Conservation (phyloP, 2,888 invertebrate genomes). For the Aporophyla lueneburgensis region DNA sequence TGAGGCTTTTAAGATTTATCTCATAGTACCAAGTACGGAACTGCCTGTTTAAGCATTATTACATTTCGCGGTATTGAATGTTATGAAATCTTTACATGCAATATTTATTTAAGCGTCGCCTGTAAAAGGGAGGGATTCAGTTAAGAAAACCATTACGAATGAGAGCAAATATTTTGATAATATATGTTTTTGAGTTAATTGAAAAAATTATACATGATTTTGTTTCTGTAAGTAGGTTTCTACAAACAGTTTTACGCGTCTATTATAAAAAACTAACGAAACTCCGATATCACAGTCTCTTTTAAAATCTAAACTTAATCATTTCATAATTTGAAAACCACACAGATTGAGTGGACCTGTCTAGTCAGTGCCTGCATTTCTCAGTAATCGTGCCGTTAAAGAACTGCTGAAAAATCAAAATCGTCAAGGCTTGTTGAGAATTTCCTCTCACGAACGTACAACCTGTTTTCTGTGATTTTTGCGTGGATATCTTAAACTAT, state of each 20-base stretch:
- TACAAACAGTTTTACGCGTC: no score
- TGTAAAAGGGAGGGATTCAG: neutral
- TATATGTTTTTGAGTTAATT: neutral
- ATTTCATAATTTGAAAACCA: no score
- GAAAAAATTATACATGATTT: neutral
- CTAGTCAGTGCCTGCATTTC: no score
- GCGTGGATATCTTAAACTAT: neutral
- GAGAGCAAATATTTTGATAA: neutral
- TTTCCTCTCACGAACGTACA: neutral
- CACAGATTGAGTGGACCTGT: no score
- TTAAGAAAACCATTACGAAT: neutral
- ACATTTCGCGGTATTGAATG: conserved; percentile 60
- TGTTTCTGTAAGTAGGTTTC: no score
- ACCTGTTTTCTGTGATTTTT: neutral
- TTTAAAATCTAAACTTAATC: no score
- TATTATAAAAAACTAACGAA: no score
- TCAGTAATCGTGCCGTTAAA: no score
- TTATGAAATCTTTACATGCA: conserved; percentile 51
- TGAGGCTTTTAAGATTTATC: conserved; percentile 87
- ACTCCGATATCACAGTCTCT: no score
- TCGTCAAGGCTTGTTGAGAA: no score
- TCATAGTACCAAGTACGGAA: conserved; percentile 75
- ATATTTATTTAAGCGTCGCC: conserved; percentile 34
- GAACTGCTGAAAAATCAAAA: neutral
- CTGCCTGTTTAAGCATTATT: conserved; percentile 73